A percentile compares a stretch with the other conserved stretches of the same genome.
Conservation (phyloP, 92 coral and sea anemone genomes). For the Isaurus tuberculatus region DNA sequence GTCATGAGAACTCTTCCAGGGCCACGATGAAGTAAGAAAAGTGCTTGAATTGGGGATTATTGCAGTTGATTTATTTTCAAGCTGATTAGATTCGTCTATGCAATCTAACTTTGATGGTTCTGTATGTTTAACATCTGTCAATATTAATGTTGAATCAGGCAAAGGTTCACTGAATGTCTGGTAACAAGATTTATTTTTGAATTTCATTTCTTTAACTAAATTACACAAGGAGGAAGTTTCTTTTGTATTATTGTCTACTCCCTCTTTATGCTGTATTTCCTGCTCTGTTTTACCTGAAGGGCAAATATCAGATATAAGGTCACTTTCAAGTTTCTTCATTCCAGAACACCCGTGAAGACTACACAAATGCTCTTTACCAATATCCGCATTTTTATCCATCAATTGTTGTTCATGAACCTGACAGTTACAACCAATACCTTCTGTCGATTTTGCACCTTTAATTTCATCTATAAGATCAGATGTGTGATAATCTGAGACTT, state of each 20-base stretch:
- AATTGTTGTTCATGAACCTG: neutral
- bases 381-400: neutral
- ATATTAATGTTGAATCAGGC: neutral
- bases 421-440: neutral
- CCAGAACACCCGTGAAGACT: neutral
- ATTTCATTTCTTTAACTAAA: neutral
- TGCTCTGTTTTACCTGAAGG: neutral
- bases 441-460: neutral
- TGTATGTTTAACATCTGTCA: neutral
- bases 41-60: too few species aligned
- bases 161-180: conserved; percentile 14
- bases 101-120: conserved; percentile 8
- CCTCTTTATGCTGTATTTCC: neutral
- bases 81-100: neutral
- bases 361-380: neutral
- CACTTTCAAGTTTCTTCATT: neutral
- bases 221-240: neutral
- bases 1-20: conserved; percentile 28
- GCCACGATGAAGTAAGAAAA: conserved; percentile 36
- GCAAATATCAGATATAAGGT: neutral
- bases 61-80: conserved; percentile 15
- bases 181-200: neutral
- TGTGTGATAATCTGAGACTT: neutral
- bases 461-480: neutral
- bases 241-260: neutral